Evolutionary conservation across 2,113 vertebrate genomes (phyloP), one percentile per base, ranked within the genome.

Genomic region (Addax nasomaculatus): DNA sequence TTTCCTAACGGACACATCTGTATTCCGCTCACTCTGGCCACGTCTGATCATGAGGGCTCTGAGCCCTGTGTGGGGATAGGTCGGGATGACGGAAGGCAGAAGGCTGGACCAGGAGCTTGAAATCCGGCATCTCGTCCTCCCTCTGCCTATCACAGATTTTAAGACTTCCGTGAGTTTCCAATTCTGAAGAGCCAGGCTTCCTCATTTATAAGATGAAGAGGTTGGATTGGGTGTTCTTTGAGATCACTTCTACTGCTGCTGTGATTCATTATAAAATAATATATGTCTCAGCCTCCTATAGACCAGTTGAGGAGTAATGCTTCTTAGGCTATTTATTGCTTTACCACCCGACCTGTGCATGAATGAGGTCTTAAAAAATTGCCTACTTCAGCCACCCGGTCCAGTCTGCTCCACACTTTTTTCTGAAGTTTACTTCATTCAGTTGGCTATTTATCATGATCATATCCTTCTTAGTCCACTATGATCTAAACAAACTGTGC

Each of bases 1-100:
- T 80, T 84, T 84, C 51, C 30, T 7, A 12, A n/a, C 13, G n/a
- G 33, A 36, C 36, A 27, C 33, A 23, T 27, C 45, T 30, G 7
- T 51, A 14, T 36, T 53, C 16, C 1, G 6, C 58, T 62, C 1
- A 0, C 60, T 83, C n/a, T 47, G 53, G 51, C 49, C 47, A 29
- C 0, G 0, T 29, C 17, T 21, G 17, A 73, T 43, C 2, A 0
- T 6, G 36, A 92, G 53, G 51, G 19, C 23, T 6, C n/a, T 11
- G 53, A 85, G 19, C 43, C 6, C 13, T 9, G 2, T 1, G 2
- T 33, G 55, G 33, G 39, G 17, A 23, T 64, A 33, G 58, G 25
- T 57, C 73, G 45, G 55, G 19, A 15, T 39, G 70, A 47, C 2
- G 39, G 49, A 36, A n/a, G 85, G 8, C 60, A 23, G 36, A 29